A percentile compares a stretch with the other conserved stretches of the same genome.
Conservation (phyloP, 2,113 vertebrate genomes). For the Aix galericulata region DNA sequence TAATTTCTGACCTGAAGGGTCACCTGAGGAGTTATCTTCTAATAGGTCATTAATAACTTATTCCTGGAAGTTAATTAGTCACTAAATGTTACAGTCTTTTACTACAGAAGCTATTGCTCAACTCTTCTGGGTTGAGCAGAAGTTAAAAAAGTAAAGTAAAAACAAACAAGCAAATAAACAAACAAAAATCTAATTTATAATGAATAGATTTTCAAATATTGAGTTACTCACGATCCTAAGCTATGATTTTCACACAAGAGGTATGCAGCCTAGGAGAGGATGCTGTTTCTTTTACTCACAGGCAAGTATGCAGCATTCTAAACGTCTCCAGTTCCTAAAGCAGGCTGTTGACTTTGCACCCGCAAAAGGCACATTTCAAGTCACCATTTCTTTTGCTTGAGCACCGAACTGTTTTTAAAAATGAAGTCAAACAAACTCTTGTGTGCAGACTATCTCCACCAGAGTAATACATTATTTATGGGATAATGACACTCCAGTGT, state of each 20-base stretch:
- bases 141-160: neutral
- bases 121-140: neutral
- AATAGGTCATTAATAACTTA: neutral
- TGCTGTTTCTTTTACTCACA: neutral
- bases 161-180: neutral
- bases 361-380: neutral
- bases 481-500: neutral
- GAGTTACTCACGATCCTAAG: neutral
- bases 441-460: neutral
- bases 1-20: neutral
- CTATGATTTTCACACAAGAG: neutral
- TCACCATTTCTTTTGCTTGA: neutral
- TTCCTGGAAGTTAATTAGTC: neutral
- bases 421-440: neutral
- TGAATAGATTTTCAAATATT: neutral
- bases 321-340: neutral
- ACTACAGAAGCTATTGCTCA: neutral
- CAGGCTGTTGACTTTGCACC: neutral
- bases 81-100: neutral
- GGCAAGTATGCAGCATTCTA: neutral
- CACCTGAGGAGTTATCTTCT: neutral
- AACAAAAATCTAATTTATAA: neutral
- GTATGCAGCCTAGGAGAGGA: neutral
- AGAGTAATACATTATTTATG: neutral
- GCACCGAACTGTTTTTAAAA: neutral